phyloP scores from a whole-genome alignment of 2,888 invertebrate species.

The Galeopsomyia nigrocyanea region DNA sequence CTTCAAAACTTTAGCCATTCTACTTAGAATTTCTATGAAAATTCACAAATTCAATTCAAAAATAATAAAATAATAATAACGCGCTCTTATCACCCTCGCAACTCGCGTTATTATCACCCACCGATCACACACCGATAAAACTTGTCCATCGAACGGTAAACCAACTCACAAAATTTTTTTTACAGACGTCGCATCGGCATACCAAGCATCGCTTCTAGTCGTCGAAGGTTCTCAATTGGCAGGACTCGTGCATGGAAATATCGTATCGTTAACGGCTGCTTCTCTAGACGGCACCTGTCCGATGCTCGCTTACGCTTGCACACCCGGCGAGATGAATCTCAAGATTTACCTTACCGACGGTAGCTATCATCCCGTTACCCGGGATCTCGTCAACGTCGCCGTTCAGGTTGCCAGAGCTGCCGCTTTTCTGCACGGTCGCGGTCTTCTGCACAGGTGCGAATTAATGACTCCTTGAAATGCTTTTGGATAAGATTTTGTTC shows the following conservation, averaged over 20 bases:
- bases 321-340: constrained; percentile 62
- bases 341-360: constrained; percentile 67
- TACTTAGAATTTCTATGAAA: no score
- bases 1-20: no score
- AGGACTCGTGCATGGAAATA: constrained; percentile 79
- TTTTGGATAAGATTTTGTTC: no score
- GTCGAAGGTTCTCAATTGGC: constrained; percentile 83
- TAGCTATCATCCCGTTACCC: constrained; percentile 72
- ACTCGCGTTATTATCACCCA: constrained; percentile 19
- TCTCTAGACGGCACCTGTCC: constrained; percentile 75
- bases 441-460: constrained; percentile 80
- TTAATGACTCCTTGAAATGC: background rate
- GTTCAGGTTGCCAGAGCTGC: constrained; percentile 89
- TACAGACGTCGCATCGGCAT: constrained; percentile 78
- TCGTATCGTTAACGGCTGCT: constrained; percentile 79
- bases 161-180: background rate
- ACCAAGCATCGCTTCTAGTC: constrained; percentile 79
- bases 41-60: no score
- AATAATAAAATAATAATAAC: no score
- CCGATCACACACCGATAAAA: background rate
- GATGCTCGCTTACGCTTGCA: constrained; percentile 80
- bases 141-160: background rate
- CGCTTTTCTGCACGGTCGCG: constrained; percentile 89
- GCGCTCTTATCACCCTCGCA: no score
- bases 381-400: constrained; percentile 87